These are phyloP conservation scores for Apeira syringaria DNA, from an alignment of 2,888 invertebrate genomes.

Conservation along the genomic window DNA sequence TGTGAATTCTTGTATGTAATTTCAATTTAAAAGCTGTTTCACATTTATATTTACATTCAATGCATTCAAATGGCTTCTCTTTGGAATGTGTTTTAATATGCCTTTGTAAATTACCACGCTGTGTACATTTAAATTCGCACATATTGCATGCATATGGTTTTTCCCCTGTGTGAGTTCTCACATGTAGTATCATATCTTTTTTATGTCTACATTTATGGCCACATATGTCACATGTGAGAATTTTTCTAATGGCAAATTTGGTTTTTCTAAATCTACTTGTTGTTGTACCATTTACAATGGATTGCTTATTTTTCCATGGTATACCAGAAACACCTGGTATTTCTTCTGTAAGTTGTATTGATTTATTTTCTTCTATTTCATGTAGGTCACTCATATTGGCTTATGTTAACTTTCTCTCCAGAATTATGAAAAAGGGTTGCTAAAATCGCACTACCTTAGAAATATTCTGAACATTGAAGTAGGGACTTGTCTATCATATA, in stretches of 20 bases:
- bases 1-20: not conserved
- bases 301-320: too few species aligned
- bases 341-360: too few species aligned
- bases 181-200: not conserved
- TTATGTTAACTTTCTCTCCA: too few species aligned
- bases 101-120: not conserved
- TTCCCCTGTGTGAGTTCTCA: conserved; percentile 24
- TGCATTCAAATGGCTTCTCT: not conserved
- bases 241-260: not conserved
- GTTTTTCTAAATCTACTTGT: too few species aligned
- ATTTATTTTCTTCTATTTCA: too few species aligned
- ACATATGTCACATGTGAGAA: not conserved
- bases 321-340: too few species aligned
- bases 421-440: too few species aligned
- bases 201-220: not conserved
- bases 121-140: not conserved
- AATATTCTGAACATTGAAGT: too few species aligned
- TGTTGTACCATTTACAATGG: too few species aligned
- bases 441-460: too few species aligned
- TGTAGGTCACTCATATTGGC: too few species aligned
- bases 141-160: conserved; percentile 21
- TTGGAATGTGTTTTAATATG: not conserved
- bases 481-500: too few species aligned
- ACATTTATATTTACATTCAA: not conserved
- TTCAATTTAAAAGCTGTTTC: not conserved